Evolutionary conservation across 2,888 invertebrate genomes (phyloP).

Genomic region (Zelleria hepariella): DNA sequence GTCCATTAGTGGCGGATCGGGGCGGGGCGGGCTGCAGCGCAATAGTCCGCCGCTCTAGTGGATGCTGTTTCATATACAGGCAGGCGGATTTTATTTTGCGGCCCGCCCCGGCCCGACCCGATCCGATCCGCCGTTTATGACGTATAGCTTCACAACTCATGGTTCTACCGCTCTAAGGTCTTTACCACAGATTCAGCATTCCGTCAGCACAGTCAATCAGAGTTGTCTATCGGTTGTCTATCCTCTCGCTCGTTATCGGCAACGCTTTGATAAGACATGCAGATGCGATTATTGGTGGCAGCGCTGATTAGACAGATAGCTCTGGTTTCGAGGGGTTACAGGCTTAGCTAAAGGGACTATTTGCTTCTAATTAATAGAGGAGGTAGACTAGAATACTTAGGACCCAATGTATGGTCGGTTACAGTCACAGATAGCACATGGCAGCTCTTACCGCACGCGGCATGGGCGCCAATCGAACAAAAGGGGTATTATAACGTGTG

Average conservation of each 20-base stretch:
- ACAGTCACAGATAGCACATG: no score
- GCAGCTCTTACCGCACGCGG: no score
- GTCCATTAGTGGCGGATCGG: no score
- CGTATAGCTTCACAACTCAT: not conserved
- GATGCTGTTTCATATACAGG: no score
- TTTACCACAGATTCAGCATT: not conserved
- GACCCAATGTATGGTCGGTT: not conserved
- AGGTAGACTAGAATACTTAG: not conserved
- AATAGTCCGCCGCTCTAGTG: no score
- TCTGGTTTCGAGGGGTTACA: no score
- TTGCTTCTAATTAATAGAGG: not conserved
- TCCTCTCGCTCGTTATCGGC: conserved; percentile 36
- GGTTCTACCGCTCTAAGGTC: not conserved
- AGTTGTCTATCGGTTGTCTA: conserved; percentile 40
- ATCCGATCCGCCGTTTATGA: no score
- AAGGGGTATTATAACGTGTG: no score
- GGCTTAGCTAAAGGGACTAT: not conserved
- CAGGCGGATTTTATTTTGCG: no score
- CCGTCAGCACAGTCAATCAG: not conserved
- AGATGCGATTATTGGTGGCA: conserved; percentile 39
- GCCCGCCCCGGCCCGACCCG: no score
- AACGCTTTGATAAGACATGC: conserved; percentile 60
- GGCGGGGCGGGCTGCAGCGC: no score
- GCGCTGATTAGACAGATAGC: not conserved
- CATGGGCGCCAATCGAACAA: no score